Base-by-base conservation (phyloP, 2,888 invertebrate genomes). In the Seira sanloemensis region DNA sequence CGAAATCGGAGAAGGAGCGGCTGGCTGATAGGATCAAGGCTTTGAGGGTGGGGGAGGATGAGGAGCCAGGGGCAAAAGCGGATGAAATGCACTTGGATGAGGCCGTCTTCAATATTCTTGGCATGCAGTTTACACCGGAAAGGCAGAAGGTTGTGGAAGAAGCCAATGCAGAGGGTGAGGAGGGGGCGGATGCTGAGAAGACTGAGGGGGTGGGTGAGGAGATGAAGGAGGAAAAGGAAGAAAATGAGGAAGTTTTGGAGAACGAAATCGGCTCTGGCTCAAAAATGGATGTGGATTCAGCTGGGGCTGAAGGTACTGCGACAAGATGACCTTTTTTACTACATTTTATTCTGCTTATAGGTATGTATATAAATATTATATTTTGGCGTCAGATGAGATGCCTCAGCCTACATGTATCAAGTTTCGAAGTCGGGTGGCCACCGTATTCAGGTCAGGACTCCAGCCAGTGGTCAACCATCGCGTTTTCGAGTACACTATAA, bases 401-500 rank as follows among this genome's bases (percentile, higher is more conserved):
- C 12, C 12, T 37, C 18, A 12, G 2, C 18, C 7, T 26, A 7
- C 25, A 23, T 86, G 16, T 37, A 87, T 66, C 37, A 84, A 68
- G n/a, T 71, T 69, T 21, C 4, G 12, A 37, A 12, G 5, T 7
- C 37, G 12, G 5, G 37, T 37, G 4, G 37, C 37, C 4, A 7
- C 37, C 12, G 37, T 4, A 12, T 7, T 37, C 5, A 37, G 37
- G 37, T 7, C 5, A 37, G 37, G 4, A 12, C 58, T 90, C n/a
- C 80, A 76, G 19, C 88, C 88, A 1, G 95, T 98, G 90, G 97
- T 97, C 76, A 94, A 96, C 89, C 97, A 98, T 93, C 97, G 97
- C n/a, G 93, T 97, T 88, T 98, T 98, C 91, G 98, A 98, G 92
- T 93, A 97, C 91, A 95, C 96, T 91, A 98, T 98, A 91, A 98